Percentiles rank a stretch among this genome's conserved stretches.
Conservation (phyloP, 64 coral and sea anemone species). For the Pocillopora verrucosa region DNA sequence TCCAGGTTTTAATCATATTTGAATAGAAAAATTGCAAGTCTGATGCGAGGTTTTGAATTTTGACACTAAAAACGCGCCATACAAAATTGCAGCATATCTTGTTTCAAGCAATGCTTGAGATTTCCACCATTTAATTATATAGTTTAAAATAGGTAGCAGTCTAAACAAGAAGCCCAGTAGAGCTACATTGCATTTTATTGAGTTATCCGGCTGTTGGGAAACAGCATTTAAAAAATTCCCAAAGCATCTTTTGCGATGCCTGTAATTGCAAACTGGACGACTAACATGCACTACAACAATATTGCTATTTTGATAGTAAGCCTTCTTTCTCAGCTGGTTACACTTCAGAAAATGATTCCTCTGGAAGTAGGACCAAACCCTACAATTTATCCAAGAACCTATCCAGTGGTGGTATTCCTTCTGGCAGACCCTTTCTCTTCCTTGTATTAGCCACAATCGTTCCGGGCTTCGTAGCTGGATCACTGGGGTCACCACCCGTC, state of each 20-base stretch:
- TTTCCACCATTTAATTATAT: too few species aligned
- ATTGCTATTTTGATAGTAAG: background rate
- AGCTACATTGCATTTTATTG: conserved; percentile 32
- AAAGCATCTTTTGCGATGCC: background rate
- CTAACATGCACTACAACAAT: conserved; percentile 1
- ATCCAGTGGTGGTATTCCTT: conserved; percentile 66
- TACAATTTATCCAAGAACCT: conserved; percentile 95
- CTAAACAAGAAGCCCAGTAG: background rate
- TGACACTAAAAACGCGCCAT: too few species aligned
- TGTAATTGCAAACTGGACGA: conserved; percentile 1
- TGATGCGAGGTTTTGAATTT: too few species aligned
- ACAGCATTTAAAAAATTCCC: background rate
- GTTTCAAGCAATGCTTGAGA: too few species aligned
- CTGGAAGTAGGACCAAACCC: background rate
- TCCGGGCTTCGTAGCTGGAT: conserved; percentile 30
- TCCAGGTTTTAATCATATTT: too few species aligned
- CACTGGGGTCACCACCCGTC: conserved; percentile 12
- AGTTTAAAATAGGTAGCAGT: background rate
- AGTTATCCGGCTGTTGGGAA: background rate
- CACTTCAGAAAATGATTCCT: background rate
- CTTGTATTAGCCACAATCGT: conserved; percentile 42
- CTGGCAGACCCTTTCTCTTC: conserved; percentile 86
- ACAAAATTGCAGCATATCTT: too few species aligned
- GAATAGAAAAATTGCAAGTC: too few species aligned
- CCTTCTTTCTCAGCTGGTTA: background rate